phyloP scores from a whole-genome alignment of 2,113 vertebrate genomes.

The Pomatostomus ruficeps region DNA sequence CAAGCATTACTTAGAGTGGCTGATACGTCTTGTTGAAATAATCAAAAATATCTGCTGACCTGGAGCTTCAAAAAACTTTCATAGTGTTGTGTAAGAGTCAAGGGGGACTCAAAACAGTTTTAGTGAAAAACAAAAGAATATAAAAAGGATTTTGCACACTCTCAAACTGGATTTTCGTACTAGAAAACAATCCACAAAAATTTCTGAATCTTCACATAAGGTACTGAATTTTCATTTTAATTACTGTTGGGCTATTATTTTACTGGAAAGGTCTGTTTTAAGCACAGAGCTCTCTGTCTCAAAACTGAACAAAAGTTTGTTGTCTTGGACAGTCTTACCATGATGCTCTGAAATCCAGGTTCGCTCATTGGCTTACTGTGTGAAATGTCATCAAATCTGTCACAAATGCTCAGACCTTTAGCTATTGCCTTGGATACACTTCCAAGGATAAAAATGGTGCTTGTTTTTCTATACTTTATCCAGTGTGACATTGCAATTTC shows the following conservation, averaged over 20 bases:
- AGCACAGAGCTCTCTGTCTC: not conserved
- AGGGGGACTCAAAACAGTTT: not conserved
- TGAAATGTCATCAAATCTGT: not conserved
- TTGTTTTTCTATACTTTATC: not conserved
- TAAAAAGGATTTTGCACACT: not conserved
- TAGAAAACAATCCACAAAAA: not conserved
- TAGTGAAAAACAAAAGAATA: not conserved
- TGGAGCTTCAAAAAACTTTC: not conserved
- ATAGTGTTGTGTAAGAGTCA: not conserved
- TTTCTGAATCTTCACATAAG: not conserved
- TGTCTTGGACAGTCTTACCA: not conserved
- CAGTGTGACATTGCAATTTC: not conserved
- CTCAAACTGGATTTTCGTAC: not conserved
- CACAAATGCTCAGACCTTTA: not conserved
- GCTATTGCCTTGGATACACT: not conserved
- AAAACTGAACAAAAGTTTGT: not conserved
- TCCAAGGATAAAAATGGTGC: not conserved
- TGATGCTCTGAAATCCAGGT: not conserved
- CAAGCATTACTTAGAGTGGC: not conserved
- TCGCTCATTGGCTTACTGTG: not conserved
- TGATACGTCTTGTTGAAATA: conserved; percentile 2
- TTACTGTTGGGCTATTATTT: not conserved
- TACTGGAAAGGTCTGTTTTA: not conserved
- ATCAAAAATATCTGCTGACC: conserved; percentile 10
- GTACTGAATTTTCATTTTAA: not conserved